Conservation (phyloP, 2,888 invertebrate species). For the Charanyca ferruginea region DNA sequence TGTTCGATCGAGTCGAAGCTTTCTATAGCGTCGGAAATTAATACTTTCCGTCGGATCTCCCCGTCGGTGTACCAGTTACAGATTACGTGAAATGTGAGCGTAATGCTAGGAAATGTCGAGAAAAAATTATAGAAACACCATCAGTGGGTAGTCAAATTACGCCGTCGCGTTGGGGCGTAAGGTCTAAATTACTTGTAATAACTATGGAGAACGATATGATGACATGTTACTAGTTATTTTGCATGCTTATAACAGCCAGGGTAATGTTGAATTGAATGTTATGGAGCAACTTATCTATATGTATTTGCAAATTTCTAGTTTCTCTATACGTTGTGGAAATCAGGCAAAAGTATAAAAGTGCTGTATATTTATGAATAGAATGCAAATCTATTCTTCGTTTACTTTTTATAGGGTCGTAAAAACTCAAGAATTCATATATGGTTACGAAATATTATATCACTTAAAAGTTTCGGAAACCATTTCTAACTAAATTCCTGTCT, state of each 20-base stretch:
- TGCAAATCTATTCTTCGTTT: neutral
- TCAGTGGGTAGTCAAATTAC: constrained; percentile 30
- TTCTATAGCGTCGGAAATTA: constrained; percentile 83
- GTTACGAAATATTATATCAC: constrained; percentile 1
- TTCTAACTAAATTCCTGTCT: neutral
- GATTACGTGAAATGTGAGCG: constrained; percentile 63
- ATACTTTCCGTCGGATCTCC: constrained; percentile 80
- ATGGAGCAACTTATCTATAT: constrained; percentile 2
- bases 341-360: neutral
- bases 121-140: constrained; percentile 46
- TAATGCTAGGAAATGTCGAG: constrained; percentile 69
- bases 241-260: neutral
- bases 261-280: constrained; percentile 2
- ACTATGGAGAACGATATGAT: constrained; percentile 18
- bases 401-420: neutral
- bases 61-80: constrained; percentile 53
- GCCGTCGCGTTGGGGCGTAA: constrained; percentile 17
- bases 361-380: neutral
- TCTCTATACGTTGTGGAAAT: constrained; percentile 1
- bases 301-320: neutral
- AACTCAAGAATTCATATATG: neutral
- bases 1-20: constrained; percentile 66
- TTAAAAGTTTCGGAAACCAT: neutral
- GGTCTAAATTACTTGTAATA: constrained; percentile 36
- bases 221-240: constrained; percentile 5